Percentiles rank a stretch among this genome's conserved stretches.
Conservation (phyloP, 2,888 invertebrate genomes). For the Eilema depressum region DNA sequence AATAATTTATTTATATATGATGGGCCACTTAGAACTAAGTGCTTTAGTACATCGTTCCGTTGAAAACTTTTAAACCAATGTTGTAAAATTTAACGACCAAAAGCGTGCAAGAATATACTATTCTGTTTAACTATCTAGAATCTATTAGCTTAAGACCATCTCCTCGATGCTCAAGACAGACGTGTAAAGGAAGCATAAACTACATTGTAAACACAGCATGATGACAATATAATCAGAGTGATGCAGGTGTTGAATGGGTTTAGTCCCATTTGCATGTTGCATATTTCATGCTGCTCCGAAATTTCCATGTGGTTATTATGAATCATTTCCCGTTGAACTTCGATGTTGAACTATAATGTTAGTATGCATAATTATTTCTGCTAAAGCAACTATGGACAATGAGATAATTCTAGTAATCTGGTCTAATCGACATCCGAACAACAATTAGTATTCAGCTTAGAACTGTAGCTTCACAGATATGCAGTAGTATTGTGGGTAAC, state of each 20-base stretch:
- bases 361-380: not conserved
- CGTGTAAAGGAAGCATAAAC: slow-evolving; percentile 12
- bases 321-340: slow-evolving; percentile 25
- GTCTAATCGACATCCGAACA: not conserved
- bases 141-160: not conserved
- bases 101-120: not conserved
- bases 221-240: slow-evolving; percentile 32
- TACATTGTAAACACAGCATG: slow-evolving; percentile 16
- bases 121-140: not conserved
- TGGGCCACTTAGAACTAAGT: not conserved
- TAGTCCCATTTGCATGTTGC: slow-evolving; percentile 42
- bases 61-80: slow-evolving; percentile 1
- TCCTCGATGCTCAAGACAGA: not conserved
- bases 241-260: slow-evolving; percentile 29
- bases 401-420: not conserved
- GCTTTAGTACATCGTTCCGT: not conserved
- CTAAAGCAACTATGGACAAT: not conserved
- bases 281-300: slow-evolving; percentile 21
- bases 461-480: not conserved
- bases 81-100: slow-evolving; percentile 2
- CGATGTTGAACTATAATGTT: not conserved
- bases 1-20: not conserved
- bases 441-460: too few relatives aligned
- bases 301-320: slow-evolving; percentile 28
- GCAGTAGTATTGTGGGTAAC: too few relatives aligned